A percentile compares a stretch with the other conserved stretches of the same genome.
Conservation (phyloP, 1,140 invertebrate genomes). For the Trachymyrmex septentrionalis region DNA sequence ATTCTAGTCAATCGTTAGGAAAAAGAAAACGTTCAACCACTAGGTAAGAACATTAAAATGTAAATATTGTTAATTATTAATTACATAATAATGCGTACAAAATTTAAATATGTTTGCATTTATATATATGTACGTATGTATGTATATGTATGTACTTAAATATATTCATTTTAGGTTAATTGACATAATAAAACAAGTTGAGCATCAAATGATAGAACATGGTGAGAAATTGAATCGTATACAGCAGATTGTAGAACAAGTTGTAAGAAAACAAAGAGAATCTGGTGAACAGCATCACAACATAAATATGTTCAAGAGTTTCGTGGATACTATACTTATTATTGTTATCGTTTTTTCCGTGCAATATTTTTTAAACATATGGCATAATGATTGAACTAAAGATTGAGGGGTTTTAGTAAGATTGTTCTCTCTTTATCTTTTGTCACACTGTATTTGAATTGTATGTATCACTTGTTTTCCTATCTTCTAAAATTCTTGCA, state of each 20-base stretch:
- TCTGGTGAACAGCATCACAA: constrained; percentile 80
- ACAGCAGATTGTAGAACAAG: constrained; percentile 84
- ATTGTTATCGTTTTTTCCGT: constrained; percentile 82
- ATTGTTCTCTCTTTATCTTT: constrained; percentile 52
- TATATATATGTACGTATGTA: too few relatives aligned
- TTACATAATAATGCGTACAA: background rate
- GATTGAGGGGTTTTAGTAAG: constrained; percentile 66
- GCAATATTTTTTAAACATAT: constrained; percentile 83
- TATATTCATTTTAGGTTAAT: constrained; percentile 78
- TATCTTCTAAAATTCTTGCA: constrained; percentile 47
- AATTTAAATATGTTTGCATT: background rate
- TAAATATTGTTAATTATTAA: background rate
- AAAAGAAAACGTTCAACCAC: constrained; percentile 82
- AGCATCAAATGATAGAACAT: constrained; percentile 82
- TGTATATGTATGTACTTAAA: background rate
- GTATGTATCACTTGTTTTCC: constrained; percentile 36
- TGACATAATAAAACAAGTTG: constrained; percentile 82
- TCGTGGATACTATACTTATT: constrained; percentile 82
- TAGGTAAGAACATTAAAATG: constrained; percentile 75
- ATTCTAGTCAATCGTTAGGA: constrained; percentile 86
- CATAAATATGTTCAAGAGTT: constrained; percentile 80
- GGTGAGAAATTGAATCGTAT: constrained; percentile 84
- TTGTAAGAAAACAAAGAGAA: constrained; percentile 82
- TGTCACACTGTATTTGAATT: constrained; percentile 57
- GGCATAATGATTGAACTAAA: constrained; percentile 69